Evolutionary conservation across 2,113 vertebrate genomes (phyloP).

Genomic region (Protomyctophum bolini): DNA sequence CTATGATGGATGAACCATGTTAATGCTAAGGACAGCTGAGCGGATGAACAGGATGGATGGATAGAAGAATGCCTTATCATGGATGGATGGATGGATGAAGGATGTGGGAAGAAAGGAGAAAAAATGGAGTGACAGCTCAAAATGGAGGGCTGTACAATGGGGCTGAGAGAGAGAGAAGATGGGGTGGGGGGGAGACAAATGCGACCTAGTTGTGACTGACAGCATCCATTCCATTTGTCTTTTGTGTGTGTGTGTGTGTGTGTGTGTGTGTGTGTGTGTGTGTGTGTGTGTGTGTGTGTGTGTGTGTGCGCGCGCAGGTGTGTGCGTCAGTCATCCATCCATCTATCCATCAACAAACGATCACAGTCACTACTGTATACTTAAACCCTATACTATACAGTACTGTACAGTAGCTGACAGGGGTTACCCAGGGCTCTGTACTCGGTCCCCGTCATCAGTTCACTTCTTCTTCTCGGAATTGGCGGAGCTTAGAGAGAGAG

Average conservation of each 20-base stretch:
- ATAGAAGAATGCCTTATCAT: no score
- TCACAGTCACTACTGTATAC: no score
- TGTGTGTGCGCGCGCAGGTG: constrained; percentile 25
- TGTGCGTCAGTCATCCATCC: no score
- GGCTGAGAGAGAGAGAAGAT: constrained; percentile 28
- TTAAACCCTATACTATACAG: no score
- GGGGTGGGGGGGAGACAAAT: not conserved
- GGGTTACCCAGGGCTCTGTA: no score
- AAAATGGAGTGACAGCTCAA: constrained; percentile 11
- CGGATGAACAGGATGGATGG: no score
- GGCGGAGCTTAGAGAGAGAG: no score
- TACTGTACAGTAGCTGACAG: no score
- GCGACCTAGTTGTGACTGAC: constrained; percentile 59
- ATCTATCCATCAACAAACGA: no score
- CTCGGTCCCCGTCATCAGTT: no score
- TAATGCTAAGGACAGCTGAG: no score
- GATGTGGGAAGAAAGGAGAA: constrained; percentile 3
- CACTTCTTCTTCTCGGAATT: no score
- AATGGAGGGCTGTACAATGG: constrained; percentile 24
- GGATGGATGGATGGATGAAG: constrained; percentile 1
- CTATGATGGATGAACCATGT: not conserved
- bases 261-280: constrained; percentile 16
- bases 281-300: constrained; percentile 12
- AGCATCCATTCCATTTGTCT: constrained; percentile 12
- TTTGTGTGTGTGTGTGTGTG: constrained; percentile 4